Percentiles rank a stretch among this genome's conserved stretches.
Conservation (phyloP, 2,113 vertebrate genomes). For the Ameiurus melas region DNA sequence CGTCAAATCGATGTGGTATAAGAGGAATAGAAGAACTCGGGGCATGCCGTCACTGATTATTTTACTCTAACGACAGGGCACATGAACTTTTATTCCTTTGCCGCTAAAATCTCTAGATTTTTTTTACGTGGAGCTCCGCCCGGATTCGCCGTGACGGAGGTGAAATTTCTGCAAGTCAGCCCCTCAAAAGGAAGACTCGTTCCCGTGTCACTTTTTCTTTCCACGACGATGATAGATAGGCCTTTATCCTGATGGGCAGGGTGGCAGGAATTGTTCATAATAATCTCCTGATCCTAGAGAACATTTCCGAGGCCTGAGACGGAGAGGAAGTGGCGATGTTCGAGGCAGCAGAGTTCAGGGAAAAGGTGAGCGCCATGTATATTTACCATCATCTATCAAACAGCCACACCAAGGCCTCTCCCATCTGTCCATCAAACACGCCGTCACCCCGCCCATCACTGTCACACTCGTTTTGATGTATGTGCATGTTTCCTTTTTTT, state of each 20-base stretch:
- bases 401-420: conserved; percentile 61
- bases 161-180: conserved; percentile 9
- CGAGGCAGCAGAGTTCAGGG: conserved; percentile 63
- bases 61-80: neutral
- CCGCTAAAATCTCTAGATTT: conserved; percentile 4
- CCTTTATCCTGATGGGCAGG: conserved; percentile 53
- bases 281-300: conserved; percentile 65
- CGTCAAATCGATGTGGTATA: neutral
- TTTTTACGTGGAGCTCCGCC: conserved; percentile 18
- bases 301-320: conserved; percentile 69
- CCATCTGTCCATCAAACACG: conserved; percentile 71
- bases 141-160: neutral
- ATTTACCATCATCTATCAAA: conserved; percentile 79
- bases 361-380: conserved; percentile 69
- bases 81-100: neutral
- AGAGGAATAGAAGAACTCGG: neutral
- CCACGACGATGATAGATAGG: conserved; percentile 63
- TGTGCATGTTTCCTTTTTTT: conserved; percentile 63
- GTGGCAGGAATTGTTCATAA: conserved; percentile 64
- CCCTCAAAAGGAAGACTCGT: neutral
- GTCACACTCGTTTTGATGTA: conserved; percentile 64
- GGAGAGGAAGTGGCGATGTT: conserved; percentile 30
- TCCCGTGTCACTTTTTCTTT: neutral
- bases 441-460: conserved; percentile 60
- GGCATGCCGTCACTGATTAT: neutral